These are phyloP conservation scores for Denticeps clupeoides DNA, from an alignment of 2,797 vertebrate species.

Conservation along the genomic window DNA sequence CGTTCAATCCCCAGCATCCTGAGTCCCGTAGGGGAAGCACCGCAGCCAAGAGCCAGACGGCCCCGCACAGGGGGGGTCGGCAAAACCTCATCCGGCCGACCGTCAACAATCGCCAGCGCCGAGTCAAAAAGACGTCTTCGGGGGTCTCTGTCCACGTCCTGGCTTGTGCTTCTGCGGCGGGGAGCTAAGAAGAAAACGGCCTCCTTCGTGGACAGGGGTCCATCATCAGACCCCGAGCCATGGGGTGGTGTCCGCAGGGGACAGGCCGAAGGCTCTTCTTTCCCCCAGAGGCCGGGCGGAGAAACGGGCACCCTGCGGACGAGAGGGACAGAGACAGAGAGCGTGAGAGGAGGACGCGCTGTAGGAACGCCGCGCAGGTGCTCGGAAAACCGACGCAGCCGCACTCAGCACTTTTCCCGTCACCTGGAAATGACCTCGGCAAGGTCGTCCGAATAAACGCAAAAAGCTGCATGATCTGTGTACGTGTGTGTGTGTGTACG, in stretches of 20 bases:
- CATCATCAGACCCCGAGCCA: too few species aligned
- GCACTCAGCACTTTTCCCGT: slow-evolving; percentile 30
- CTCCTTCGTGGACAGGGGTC: slow-evolving; percentile 52
- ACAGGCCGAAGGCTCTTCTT: slow-evolving; percentile 47
- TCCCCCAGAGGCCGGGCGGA: slow-evolving; percentile 44
- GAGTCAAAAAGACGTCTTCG: slow-evolving; percentile 5
- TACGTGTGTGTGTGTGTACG: neutral
- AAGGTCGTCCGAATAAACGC: slow-evolving; percentile 50
- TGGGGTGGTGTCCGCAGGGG: too few species aligned
- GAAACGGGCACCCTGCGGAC: slow-evolving; percentile 63
- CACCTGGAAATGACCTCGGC: slow-evolving; percentile 35
- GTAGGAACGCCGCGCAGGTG: slow-evolving; percentile 22
- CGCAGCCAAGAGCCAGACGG: slow-evolving; percentile 66
- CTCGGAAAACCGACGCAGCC: slow-evolving; percentile 47
- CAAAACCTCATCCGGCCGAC: slow-evolving; percentile 72
- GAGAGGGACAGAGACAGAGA: slow-evolving; percentile 38
- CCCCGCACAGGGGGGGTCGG: slow-evolving; percentile 43
- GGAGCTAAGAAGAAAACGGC: too few species aligned
- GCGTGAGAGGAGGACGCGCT: slow-evolving; percentile 33
- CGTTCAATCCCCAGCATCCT: slow-evolving; percentile 61
- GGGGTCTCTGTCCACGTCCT: neutral
- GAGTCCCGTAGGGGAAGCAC: slow-evolving; percentile 68
- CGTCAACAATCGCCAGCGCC: slow-evolving; percentile 14
- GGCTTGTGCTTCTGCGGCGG: too few species aligned
- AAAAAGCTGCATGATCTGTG: slow-evolving; percentile 49